phyloP scores from a whole-genome alignment of 1,140 invertebrate species.

The Rhyzopertha dominica region DNA sequence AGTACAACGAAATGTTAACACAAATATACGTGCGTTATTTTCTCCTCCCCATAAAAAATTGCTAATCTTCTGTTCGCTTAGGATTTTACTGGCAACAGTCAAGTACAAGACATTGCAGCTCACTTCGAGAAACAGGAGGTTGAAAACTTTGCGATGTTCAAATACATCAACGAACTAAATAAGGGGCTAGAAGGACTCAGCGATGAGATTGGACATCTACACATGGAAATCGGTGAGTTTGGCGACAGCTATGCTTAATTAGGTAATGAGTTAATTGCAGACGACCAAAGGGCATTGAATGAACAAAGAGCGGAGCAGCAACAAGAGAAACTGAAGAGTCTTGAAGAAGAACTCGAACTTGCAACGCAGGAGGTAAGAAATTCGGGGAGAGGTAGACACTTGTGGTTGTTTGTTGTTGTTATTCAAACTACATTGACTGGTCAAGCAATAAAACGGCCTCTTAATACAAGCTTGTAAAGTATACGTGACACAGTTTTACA shows the following conservation, averaged over 20 bases:
- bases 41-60: background rate
- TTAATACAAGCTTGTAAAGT: too few species aligned
- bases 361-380: constrained; percentile 26
- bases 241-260: background rate
- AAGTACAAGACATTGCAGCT: constrained; percentile 67
- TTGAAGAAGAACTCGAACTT: constrained; percentile 44
- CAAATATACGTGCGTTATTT: background rate
- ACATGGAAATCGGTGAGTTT: constrained; percentile 24
- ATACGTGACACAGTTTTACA: too few species aligned
- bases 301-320: constrained; percentile 48
- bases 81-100: constrained; percentile 60
- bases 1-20: constrained; percentile 66
- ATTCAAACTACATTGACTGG: too few species aligned
- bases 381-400: too few species aligned
- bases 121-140: constrained; percentile 80
- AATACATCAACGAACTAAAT: constrained; percentile 88
- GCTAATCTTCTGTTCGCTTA: constrained; percentile 30
- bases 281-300: constrained; percentile 46
- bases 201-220: constrained; percentile 27
- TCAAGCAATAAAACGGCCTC: too few species aligned
- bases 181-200: constrained; percentile 67
- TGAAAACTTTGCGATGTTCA: constrained; percentile 87
- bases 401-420: too few species aligned
- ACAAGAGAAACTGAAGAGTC: constrained; percentile 46
- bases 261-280: constrained; percentile 22